Evolutionary conservation across 2,888 invertebrate genomes (phyloP).

Genomic region (Cheilosia urbana): DNA sequence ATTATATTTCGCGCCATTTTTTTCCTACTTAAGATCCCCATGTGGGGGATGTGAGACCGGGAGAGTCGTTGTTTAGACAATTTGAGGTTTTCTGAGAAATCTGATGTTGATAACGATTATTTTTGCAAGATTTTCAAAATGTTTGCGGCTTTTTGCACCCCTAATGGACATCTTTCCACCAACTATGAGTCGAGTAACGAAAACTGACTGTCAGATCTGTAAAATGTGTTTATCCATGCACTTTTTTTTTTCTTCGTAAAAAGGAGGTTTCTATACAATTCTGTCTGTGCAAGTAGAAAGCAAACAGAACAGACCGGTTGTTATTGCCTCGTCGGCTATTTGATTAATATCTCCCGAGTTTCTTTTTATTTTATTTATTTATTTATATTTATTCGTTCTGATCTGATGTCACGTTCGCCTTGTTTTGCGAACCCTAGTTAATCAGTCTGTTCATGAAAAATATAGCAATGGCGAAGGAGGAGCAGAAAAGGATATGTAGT

Average conservation of each 20-base stretch:
- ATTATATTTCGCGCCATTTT: slow-evolving; percentile 74
- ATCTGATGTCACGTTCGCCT: slow-evolving; percentile 52
- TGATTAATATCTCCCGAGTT: slow-evolving; percentile 60
- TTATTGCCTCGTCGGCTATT: slow-evolving; percentile 74
- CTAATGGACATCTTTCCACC: neutral
- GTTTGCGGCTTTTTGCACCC: neutral
- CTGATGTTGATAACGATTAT: neutral
- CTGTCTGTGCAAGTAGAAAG: slow-evolving; percentile 35
- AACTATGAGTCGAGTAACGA: too few species aligned
- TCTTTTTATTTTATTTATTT: slow-evolving; percentile 16
- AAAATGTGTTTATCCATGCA: slow-evolving; percentile 23
- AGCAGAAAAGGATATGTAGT: slow-evolving; percentile 27
- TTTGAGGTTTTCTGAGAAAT: slow-evolving; percentile 18
- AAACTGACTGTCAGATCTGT: neutral
- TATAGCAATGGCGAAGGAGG: neutral
- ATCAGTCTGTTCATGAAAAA: neutral
- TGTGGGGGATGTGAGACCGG: neutral
- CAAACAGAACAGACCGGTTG: slow-evolving; percentile 76
- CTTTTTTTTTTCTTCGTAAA: slow-evolving; percentile 15
- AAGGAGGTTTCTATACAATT: slow-evolving; percentile 14
- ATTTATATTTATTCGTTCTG: slow-evolving; percentile 5
- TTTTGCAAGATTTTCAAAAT: too few species aligned
- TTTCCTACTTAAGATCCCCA: slow-evolving; percentile 12
- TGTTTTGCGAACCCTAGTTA: slow-evolving; percentile 34
- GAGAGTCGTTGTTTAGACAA: neutral